Percentiles rank a stretch among this genome's conserved stretches.
These are phyloP conservation scores for Halotydeus destructor DNA, from an alignment of 1,140 invertebrate species.

Conservation along the genomic window DNA sequence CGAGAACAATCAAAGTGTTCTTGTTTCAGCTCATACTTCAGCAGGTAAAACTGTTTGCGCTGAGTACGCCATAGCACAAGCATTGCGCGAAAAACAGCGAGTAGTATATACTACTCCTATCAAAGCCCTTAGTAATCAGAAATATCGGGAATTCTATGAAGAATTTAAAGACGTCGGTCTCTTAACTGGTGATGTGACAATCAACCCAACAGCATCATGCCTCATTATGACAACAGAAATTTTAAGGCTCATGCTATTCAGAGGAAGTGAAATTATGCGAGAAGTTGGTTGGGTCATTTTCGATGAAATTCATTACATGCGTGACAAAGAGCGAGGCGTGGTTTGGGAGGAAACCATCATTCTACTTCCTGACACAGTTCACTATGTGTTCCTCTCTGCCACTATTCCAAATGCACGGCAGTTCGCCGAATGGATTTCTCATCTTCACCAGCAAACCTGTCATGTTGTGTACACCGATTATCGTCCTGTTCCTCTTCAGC, in stretches of 20 bases:
- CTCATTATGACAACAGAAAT: conserved; percentile 99
- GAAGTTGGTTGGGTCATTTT: conserved; percentile 99
- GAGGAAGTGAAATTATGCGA: conserved; percentile 89
- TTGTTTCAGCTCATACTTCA: conserved; percentile 98
- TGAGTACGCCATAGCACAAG: conserved; percentile 60
- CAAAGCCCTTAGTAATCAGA: conserved; percentile 98
- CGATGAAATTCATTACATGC: conserved; percentile 99
- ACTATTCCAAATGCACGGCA: conserved; percentile 96
- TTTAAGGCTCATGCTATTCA: conserved; percentile 91
- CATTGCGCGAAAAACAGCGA: conserved; percentile 46
- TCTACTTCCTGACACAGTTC: conserved; percentile 86
- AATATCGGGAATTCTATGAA: conserved; percentile 92
- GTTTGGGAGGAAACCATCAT: conserved; percentile 99
- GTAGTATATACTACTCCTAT: conserved; percentile 99
- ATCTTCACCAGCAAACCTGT: conserved; percentile 73
- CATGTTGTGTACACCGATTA: conserved; percentile 99
- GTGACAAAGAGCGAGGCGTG: conserved; percentile 94
- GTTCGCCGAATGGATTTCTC: conserved; percentile 95
- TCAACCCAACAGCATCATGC: conserved; percentile 90
- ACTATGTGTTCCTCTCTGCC: conserved; percentile 95
- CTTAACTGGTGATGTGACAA: conserved; percentile 96
- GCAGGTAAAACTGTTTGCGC: conserved; percentile 98
- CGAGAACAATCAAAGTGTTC: conserved; percentile 87
- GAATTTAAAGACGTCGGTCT: conserved; percentile 95
- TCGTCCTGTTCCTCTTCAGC: conserved; percentile 85